Percentiles rank a stretch among this genome's conserved stretches.
Evolutionary conservation across 2,888 invertebrate genomes (phyloP).

Genomic region (Dasysyrphus albostriatus): DNA sequence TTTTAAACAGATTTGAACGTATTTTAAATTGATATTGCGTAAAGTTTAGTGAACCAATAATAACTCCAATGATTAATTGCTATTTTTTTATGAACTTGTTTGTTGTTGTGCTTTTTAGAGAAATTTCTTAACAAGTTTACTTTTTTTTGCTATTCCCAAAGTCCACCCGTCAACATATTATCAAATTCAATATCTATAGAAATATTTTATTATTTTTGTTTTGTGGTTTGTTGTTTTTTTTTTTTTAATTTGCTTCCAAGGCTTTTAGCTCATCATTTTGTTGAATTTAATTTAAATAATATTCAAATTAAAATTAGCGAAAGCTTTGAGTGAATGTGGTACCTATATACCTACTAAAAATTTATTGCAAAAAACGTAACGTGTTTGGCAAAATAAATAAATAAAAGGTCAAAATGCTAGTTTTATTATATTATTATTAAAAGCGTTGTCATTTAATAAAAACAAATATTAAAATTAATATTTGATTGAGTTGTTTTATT

Average conservation of each 20-base stretch:
- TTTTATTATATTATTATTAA: too few species aligned
- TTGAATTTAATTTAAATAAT: conserved; percentile 20
- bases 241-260: not conserved
- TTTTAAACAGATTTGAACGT: not conserved
- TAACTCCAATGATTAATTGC: conserved; percentile 34
- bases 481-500: too few species aligned
- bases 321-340: not conserved
- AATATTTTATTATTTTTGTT: not conserved
- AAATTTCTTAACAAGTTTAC: conserved; percentile 58
- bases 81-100: conserved; percentile 33
- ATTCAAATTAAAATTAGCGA: conserved; percentile 13
- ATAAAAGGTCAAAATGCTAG: not conserved
- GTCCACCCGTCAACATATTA: not conserved
- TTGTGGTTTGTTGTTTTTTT: too few species aligned
- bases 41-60: conserved; percentile 44
- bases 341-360: not conserved
- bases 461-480: too few species aligned
- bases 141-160: not conserved
- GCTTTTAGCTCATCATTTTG: not conserved
- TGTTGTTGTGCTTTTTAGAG: conserved; percentile 47
- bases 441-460: too few species aligned
- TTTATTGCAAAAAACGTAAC: not conserved
- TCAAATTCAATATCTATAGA: not conserved
- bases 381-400: conserved; percentile 3
- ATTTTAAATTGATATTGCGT: conserved; percentile 25